Evolutionary conservation across 64 coral and sea anemone species (phyloP), one percentile per base, ranked within the genome.

Genomic region (Montipora sp.): DNA sequence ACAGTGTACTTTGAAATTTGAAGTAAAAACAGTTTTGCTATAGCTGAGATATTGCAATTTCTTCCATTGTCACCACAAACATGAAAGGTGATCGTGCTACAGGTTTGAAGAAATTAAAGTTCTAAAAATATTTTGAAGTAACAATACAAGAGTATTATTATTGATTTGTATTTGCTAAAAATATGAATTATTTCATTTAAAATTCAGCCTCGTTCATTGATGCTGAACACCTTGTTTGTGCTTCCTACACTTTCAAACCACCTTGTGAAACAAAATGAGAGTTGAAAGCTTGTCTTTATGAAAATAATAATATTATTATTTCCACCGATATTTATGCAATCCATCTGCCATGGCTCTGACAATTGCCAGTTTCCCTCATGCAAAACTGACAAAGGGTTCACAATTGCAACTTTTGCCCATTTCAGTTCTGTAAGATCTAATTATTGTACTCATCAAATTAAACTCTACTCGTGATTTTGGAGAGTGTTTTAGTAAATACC

Each of bases 401-500:
- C 70, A 72, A 23, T 19, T 70, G 47, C 44, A 85, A 85, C 18
- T 27, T 49, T 18, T 51, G 65, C 10, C 5, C 61, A 50, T 67
- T 19, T 47, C 19, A 36, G 20, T 19, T 23, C 20, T 11, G 7
- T 2, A 16, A 67, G 12, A 67, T 47, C 80, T 2, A 19, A 10
- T 48, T 2, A 47, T 27, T 46, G 3, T n/a, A 83, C 14, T 63
- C 3, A 63, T 16, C 16, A 44, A 13, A 19, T 47, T 45, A 18
- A n/a, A 46, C 48, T 47, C 13, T 43, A 27, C 27, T 4, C 6
- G 27, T 44, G 43, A 47, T 14, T 19, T 67, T 67, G 59, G 47
- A 66, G 58, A 20, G 60, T 85, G 45, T 51, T 9, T 50, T 49
- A 47, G 61, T 69, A 83, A 84, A 85, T 85, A 85, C 47, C 16